Evolutionary conservation across 2,888 invertebrate genomes (phyloP).

Genomic region (Polymixis flavicincta): DNA sequence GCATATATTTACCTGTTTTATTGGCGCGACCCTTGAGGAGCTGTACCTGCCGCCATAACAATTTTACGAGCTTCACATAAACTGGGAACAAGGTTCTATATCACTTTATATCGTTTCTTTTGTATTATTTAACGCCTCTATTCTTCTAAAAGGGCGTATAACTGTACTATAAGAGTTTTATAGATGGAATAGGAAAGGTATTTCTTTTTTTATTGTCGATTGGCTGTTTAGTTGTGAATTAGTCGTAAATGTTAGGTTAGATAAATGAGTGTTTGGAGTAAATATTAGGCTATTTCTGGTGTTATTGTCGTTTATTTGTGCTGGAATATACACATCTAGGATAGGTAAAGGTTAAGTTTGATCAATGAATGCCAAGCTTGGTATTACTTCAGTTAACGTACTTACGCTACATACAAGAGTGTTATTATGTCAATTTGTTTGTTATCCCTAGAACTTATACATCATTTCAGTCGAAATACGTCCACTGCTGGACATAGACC

Average conservation of each 20-base stretch:
- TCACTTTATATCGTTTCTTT: constrained; percentile 87
- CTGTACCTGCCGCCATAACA: constrained; percentile 81
- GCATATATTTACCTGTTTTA: constrained; percentile 84
- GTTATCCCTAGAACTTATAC: neutral
- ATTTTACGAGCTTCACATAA: constrained; percentile 83
- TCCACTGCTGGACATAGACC: too few species aligned
- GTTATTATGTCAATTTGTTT: neutral
- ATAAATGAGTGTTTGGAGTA: constrained; percentile 31
- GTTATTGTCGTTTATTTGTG: constrained; percentile 4
- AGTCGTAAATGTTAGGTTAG: constrained; percentile 59
- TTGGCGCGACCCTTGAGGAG: constrained; percentile 77
- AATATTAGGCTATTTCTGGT: neutral
- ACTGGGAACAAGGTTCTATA: constrained; percentile 80
- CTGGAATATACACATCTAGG: neutral
- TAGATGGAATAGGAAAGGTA: constrained; percentile 63
- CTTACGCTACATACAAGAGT: neutral
- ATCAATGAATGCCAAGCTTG: neutral
- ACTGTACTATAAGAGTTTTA: constrained; percentile 69
- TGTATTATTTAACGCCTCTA: constrained; percentile 87
- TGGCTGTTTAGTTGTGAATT: constrained; percentile 58
- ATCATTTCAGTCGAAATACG: too few species aligned
- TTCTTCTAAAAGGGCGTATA: constrained; percentile 68
- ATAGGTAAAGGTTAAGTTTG: neutral
- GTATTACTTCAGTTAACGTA: neutral
- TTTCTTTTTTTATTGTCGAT: constrained; percentile 64